These are phyloP conservation scores for Stegophylla sp. DNA, from an alignment of 2,888 invertebrate genomes.

Conservation along the genomic window DNA sequence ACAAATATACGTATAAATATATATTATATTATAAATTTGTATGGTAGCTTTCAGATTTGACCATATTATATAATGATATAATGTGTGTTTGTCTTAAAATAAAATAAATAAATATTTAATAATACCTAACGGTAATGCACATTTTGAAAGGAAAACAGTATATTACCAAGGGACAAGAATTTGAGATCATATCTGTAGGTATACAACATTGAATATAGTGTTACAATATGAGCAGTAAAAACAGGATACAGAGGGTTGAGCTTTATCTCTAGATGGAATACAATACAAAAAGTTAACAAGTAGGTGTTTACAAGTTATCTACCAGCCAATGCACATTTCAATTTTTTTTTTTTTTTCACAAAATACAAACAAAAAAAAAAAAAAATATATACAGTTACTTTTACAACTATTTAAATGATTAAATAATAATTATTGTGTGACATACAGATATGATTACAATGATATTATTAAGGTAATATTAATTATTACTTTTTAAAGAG, in stretches of 20 bases:
- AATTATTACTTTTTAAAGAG: conserved; percentile 23
- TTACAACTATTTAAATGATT: conserved; percentile 11
- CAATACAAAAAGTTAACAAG: conserved; percentile 14
- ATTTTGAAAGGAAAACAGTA: conserved; percentile 21
- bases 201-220: conserved; percentile 10
- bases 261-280: conserved; percentile 22
- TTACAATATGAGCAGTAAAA: conserved; percentile 31
- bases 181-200: conserved; percentile 53
- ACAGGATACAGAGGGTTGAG: conserved; percentile 17
- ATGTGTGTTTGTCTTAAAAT: conserved; percentile 4
- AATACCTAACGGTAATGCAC: conserved; percentile 39
- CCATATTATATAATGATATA: conserved; percentile 25
- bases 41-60: conserved; percentile 22
- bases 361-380: conserved; percentile 15
- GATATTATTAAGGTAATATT: background rate
- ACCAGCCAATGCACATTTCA: conserved; percentile 8
- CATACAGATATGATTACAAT: conserved; percentile 40
- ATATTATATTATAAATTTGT: background rate
- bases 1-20: background rate
- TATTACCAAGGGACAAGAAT: conserved; percentile 21
- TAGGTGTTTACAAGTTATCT: conserved; percentile 23
- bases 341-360: too few relatives aligned
- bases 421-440: background rate
- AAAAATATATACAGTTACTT: conserved; percentile 18
- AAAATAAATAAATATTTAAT: conserved; percentile 45